Conservation (phyloP, 2,797 vertebrate genomes). For the Urophycis tenuis region DNA sequence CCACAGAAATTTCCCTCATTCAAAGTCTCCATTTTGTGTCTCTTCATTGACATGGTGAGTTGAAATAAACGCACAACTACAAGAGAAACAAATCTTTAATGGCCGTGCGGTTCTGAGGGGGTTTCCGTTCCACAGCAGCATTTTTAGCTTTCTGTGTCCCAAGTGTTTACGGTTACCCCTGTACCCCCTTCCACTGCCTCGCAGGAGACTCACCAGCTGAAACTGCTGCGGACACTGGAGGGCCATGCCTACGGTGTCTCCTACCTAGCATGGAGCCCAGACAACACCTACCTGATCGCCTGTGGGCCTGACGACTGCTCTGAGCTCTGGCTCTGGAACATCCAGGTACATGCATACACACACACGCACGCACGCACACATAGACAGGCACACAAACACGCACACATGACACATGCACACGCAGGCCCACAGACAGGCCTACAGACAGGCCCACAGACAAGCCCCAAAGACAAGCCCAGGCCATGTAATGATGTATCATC, state of each 20-base stretch:
- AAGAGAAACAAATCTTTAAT: not conserved
- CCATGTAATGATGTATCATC: too few species aligned
- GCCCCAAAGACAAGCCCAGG: too few species aligned
- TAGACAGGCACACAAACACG: too few species aligned
- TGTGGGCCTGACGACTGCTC: slow-evolving; percentile 99
- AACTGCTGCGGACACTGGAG: slow-evolving; percentile 91
- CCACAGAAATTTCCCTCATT: not conserved
- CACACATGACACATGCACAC: too few species aligned
- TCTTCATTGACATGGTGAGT: not conserved
- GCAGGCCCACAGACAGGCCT: too few species aligned
- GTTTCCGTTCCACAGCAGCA: not conserved
- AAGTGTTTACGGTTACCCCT: not conserved
- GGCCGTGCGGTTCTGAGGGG: not conserved
- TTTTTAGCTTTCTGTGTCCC: not conserved
- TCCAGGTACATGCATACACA: slow-evolving; percentile 75
- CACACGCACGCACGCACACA: not conserved
- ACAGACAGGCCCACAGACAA: not conserved
- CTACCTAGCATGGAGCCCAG: slow-evolving; percentile 97
- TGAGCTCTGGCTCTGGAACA: slow-evolving; percentile 99
- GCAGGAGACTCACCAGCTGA: slow-evolving; percentile 94
- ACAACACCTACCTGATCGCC: slow-evolving; percentile 94
- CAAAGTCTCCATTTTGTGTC: not conserved
- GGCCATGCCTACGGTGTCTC: slow-evolving; percentile 97
- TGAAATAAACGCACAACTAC: not conserved
- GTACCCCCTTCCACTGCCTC: slow-evolving; percentile 4